These are phyloP conservation scores for Drosophila fulvimacula DNA, from an alignment of 2,888 invertebrate genomes.

Conservation along the genomic window DNA sequence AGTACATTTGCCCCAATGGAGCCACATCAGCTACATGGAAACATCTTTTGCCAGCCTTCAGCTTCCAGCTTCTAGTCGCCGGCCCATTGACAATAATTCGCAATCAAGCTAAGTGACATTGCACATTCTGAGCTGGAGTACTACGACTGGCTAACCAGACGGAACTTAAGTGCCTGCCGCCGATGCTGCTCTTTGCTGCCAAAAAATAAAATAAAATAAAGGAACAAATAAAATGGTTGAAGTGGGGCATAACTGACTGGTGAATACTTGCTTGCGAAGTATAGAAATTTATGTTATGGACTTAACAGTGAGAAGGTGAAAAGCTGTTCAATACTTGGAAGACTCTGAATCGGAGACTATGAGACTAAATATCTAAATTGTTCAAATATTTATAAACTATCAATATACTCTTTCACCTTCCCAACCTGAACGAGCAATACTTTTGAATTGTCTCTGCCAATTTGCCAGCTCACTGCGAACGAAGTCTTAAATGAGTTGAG, in stretches of 20 bases:
- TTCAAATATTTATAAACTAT: no score
- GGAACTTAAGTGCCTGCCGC: slow-evolving; percentile 48
- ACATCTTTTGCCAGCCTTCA: slow-evolving; percentile 16
- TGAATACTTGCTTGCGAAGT: not conserved
- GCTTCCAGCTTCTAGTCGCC: not conserved
- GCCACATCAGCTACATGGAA: not conserved
- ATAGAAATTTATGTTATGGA: not conserved
- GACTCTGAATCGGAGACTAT: not conserved
- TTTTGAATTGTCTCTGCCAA: slow-evolving; percentile 37
- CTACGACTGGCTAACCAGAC: slow-evolving; percentile 19
- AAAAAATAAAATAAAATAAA: slow-evolving; percentile 15
- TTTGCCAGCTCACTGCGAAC: slow-evolving; percentile 14
- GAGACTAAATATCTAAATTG: not conserved
- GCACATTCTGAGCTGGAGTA: slow-evolving; percentile 31
- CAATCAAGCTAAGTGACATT: slow-evolving; percentile 65
- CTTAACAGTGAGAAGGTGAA: not conserved
- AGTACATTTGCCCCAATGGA: slow-evolving; percentile 29
- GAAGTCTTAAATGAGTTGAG: slow-evolving; percentile 7
- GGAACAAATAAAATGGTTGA: not conserved
- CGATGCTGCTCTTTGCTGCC: slow-evolving; percentile 31
- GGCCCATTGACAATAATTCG: slow-evolving; percentile 58
- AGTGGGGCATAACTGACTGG: not conserved
- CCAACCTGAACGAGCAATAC: slow-evolving; percentile 1
- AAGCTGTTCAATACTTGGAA: not conserved
- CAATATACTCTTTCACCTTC: not conserved